Conservation (phyloP, 2,113 vertebrate species). For the Tretioscincus oriximinensis region DNA sequence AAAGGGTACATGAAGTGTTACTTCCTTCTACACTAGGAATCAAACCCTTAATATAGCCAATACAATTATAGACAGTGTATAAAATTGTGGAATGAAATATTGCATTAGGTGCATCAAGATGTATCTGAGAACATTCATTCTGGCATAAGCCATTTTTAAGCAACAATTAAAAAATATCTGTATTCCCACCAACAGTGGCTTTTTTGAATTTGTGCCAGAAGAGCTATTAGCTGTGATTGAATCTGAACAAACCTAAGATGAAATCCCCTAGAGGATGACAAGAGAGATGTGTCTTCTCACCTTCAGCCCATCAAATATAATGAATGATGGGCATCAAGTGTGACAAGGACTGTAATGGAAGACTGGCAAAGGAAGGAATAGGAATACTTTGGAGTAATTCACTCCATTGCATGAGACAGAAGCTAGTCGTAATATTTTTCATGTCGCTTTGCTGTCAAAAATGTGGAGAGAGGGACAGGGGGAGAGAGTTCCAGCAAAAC, state of each 20-base stretch:
- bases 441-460: conserved; percentile 40
- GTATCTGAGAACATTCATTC: conserved; percentile 39
- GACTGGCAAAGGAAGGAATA: conserved; percentile 60
- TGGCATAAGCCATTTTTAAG: conserved; percentile 47
- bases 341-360: conserved; percentile 56
- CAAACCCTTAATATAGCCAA: conserved; percentile 28
- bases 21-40: conserved; percentile 47
- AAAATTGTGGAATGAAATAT: conserved; percentile 27
- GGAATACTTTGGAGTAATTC: conserved; percentile 66
- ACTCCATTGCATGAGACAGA: conserved; percentile 49
- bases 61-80: conserved; percentile 12
- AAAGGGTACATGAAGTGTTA: conserved; percentile 22
- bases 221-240: conserved; percentile 87
- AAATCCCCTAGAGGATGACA: conserved; percentile 75
- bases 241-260: conserved; percentile 69
- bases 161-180: conserved; percentile 55
- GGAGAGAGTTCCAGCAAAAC: neutral
- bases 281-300: conserved; percentile 66
- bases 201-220: conserved; percentile 78
- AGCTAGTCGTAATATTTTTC: conserved; percentile 58
- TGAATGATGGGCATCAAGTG: conserved; percentile 64
- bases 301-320: conserved; percentile 66
- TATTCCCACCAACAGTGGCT: conserved; percentile 35
- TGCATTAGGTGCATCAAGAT: conserved; percentile 46
- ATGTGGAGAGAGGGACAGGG: conserved; percentile 47